Conservation (phyloP, 1,140 invertebrate genomes). For the Laodelphax striatellus region DNA sequence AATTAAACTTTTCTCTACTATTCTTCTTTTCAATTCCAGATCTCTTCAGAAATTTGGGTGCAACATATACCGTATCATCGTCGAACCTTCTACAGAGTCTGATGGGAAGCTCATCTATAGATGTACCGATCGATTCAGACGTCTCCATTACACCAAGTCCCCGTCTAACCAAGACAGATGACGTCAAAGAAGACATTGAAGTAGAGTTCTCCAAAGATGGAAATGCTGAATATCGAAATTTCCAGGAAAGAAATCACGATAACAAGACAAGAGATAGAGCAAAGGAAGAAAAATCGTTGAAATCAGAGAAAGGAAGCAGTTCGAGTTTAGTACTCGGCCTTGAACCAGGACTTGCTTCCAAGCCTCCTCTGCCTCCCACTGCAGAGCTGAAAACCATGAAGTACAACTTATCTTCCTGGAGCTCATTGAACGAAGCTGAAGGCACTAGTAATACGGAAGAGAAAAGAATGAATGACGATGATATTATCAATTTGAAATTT, state of each 20-base stretch:
- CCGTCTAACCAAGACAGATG: slow-evolving; percentile 12
- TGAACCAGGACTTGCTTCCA: slow-evolving; percentile 20
- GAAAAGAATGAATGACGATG: slow-evolving; percentile 15
- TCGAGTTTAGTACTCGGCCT: slow-evolving; percentile 4
- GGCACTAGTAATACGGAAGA: neutral
- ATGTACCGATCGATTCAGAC: slow-evolving; percentile 17
- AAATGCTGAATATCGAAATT: neutral
- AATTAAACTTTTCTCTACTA: too few relatives aligned
- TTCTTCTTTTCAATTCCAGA: neutral
- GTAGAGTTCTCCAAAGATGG: too few relatives aligned
- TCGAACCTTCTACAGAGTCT: slow-evolving; percentile 11
- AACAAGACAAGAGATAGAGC: too few relatives aligned
- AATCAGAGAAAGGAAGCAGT: neutral
- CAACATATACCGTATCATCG: slow-evolving; percentile 12
- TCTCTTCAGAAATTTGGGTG: slow-evolving; percentile 5
- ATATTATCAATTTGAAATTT: slow-evolving; percentile 26
- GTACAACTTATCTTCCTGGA: neutral
- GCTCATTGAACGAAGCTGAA: neutral
- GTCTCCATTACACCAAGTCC: slow-evolving; percentile 16
- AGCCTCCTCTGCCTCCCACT: slow-evolving; percentile 21
- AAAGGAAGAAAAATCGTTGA: too few relatives aligned
- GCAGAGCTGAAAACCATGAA: neutral
- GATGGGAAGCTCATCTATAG: slow-evolving; percentile 16
- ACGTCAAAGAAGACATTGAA: neutral
- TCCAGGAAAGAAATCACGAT: neutral